Percentiles rank a stretch among this genome's conserved stretches.
Evolutionary conservation across 2,888 invertebrate genomes (phyloP).

Genomic region (Melieria crassipennis): DNA sequence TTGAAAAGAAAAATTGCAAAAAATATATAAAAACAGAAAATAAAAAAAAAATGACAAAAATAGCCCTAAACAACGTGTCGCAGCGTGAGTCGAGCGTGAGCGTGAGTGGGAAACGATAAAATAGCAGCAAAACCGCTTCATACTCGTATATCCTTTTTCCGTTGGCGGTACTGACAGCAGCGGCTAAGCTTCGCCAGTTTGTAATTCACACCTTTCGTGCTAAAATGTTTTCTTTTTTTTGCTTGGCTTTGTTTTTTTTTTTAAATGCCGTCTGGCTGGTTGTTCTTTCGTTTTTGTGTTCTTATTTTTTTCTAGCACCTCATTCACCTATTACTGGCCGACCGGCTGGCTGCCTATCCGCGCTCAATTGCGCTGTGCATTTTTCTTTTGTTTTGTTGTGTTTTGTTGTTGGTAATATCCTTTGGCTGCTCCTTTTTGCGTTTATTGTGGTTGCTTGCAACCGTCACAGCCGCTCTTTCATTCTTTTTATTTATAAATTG

Average conservation of each 20-base stretch:
- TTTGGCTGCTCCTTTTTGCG: neutral
- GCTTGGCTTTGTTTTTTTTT: neutral
- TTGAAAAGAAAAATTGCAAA: conserved; percentile 11
- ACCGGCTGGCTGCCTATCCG: too few relatives aligned
- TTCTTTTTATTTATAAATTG: conserved; percentile 1
- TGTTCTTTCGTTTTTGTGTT: too few relatives aligned
- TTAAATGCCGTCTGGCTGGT: neutral
- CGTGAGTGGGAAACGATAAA: conserved; percentile 4
- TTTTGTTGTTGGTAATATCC: neutral
- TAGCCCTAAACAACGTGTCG: neutral
- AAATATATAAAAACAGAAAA: neutral
- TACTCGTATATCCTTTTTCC: conserved; percentile 27
- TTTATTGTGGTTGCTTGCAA: neutral
- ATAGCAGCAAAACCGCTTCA: conserved; percentile 9
- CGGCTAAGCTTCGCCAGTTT: neutral
- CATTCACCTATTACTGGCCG: too few relatives aligned
- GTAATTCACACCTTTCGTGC: conserved; percentile 1
- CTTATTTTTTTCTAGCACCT: too few relatives aligned
- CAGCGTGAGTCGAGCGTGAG: neutral
- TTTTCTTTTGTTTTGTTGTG: neutral
- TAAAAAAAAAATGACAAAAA: too few relatives aligned
- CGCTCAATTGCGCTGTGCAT: neutral
- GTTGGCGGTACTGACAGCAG: neutral
- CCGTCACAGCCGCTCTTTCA: neutral
- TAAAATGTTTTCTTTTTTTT: neutral